A percentile compares a stretch with the other conserved stretches of the same genome.
These are phyloP conservation scores for Tapirus indicus DNA, from an alignment of 2,797 vertebrate species.

Conservation along the genomic window DNA sequence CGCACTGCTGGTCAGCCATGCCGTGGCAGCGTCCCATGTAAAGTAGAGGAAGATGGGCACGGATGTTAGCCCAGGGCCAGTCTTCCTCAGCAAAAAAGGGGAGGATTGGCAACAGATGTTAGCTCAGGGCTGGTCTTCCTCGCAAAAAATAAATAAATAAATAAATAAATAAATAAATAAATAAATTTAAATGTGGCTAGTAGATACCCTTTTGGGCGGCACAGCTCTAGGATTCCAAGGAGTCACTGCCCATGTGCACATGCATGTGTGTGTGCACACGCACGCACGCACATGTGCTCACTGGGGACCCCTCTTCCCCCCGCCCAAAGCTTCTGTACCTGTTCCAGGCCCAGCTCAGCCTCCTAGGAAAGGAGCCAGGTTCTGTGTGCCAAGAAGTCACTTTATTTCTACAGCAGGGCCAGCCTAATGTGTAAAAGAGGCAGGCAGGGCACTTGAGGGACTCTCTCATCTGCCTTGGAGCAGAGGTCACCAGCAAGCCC, in stretches of 20 bases:
- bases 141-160: not conserved
- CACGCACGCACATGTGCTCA: no score
- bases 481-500: not conserved
- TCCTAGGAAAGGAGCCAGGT: conserved; percentile 75
- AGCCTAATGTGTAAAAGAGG: not conserved
- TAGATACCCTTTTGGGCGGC: not conserved
- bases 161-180: not conserved
- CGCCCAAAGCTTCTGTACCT: conserved; percentile 46
- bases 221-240: not conserved
- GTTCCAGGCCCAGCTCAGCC: conserved; percentile 62
- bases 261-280: not conserved
- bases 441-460: not conserved
- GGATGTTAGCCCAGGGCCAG: no score
- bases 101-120: no score
- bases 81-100: no score
- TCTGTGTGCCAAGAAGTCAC: conserved; percentile 79
- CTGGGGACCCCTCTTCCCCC: not conserved
- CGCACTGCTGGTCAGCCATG: no score
- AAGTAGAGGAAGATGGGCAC: no score
- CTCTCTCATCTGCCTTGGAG: not conserved
- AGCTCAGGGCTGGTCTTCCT: no score
- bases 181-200: not conserved
- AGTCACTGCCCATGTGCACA: accelerated
- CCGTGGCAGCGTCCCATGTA: no score
- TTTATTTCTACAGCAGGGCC: conserved; percentile 80